phyloP scores from a whole-genome alignment of 2,797 vertebrate species.

The Mus minutoides region DNA sequence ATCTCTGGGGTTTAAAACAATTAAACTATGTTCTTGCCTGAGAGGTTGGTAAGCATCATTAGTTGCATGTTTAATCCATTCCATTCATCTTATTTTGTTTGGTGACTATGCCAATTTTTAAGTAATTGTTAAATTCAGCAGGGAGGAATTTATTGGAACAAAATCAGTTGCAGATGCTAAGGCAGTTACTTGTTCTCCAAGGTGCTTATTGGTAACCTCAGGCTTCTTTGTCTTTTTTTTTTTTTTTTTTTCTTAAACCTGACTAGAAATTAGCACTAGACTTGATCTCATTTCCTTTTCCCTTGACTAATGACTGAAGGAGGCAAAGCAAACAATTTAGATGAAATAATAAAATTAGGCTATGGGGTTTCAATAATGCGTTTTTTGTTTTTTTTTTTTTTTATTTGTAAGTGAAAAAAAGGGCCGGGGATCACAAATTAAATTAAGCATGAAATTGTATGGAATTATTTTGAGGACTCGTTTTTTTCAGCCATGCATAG shows the following conservation, averaged over 20 bases:
- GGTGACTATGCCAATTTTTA: constrained; percentile 52
- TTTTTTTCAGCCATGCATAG: not conserved
- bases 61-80: constrained; percentile 28
- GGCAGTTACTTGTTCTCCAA: constrained; percentile 22
- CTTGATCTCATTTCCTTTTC: constrained; percentile 58
- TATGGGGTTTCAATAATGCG: constrained; percentile 41
- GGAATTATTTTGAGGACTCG: not conserved
- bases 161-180: not conserved
- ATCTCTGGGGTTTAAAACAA: constrained; percentile 56
- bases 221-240: not conserved
- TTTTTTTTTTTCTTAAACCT: not conserved
- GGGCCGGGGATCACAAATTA: constrained; percentile 23
- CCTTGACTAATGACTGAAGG: constrained; percentile 58
- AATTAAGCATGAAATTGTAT: constrained; percentile 64
- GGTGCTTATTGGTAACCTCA: not conserved
- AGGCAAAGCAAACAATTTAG: constrained; percentile 49
- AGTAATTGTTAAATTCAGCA: constrained; percentile 63
- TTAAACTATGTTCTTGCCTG: constrained; percentile 38
- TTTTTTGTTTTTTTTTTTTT: too few species aligned
- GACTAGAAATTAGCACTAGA: constrained; percentile 47
- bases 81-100: constrained; percentile 66
- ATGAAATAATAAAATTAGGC: constrained; percentile 64
- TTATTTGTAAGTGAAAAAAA: constrained; percentile 47
- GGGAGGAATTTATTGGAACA: constrained; percentile 10
- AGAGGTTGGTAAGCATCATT: constrained; percentile 44